These are phyloP conservation scores for Pipistrellus kuhlii DNA, from an alignment of 2,797 vertebrate genomes.

Conservation along the genomic window DNA sequence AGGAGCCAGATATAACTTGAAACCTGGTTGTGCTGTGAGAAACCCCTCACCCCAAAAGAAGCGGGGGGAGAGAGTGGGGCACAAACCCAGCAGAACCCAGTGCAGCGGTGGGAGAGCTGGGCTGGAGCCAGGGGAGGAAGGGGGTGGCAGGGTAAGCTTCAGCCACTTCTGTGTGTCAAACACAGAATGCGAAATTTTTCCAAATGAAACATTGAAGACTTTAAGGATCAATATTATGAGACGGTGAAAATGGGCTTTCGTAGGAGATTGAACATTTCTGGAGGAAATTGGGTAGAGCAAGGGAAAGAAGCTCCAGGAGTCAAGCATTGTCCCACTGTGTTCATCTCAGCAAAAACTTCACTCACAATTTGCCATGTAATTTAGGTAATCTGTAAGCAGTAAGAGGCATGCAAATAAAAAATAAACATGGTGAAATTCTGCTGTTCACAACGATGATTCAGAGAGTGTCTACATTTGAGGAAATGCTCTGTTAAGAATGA, in stretches of 20 bases:
- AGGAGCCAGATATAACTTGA: neutral
- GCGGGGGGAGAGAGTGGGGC: neutral
- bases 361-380: neutral
- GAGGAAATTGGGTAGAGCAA: neutral
- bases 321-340: neutral
- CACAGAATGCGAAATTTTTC: neutral
- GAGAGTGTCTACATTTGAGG: conserved; percentile 22
- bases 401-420: conserved; percentile 1
- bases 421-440: conserved; percentile 8
- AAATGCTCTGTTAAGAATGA: conserved; percentile 31
- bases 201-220: neutral
- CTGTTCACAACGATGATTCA: conserved; percentile 5
- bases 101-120: fast-evolving
- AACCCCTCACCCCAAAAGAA: neutral
- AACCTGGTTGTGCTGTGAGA: neutral
- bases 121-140: neutral
- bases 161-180: conserved; percentile 13
- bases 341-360: neutral
- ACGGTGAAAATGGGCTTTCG: neutral
- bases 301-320: neutral
- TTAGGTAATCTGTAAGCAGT: conserved; percentile 15
- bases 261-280: neutral
- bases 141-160: neutral
- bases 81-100: neutral
- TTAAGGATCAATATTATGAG: conserved; percentile 24